These are phyloP conservation scores for Leucoptera coffeella DNA, from an alignment of 2,888 invertebrate genomes.

Conservation along the genomic window DNA sequence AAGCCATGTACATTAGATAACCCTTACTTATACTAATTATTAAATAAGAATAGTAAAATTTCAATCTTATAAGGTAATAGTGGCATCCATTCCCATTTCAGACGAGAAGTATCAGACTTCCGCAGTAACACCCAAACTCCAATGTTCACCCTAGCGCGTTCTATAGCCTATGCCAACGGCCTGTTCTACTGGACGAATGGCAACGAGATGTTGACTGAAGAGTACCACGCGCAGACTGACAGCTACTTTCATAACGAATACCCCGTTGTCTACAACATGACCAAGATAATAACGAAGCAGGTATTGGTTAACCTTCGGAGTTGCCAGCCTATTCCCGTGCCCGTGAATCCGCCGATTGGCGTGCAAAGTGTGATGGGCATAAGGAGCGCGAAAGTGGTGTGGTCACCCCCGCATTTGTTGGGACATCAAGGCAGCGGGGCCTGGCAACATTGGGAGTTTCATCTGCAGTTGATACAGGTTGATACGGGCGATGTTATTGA, in stretches of 20 bases:
- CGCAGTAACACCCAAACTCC: constrained; percentile 70
- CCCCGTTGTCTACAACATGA: constrained; percentile 43
- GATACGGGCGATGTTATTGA: constrained; percentile 20
- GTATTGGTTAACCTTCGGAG: constrained; percentile 54
- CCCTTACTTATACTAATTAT: too few relatives aligned
- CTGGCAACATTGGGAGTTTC: constrained; percentile 72
- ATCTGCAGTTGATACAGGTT: constrained; percentile 60
- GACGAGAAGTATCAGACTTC: constrained; percentile 65
- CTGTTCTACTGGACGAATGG: constrained; percentile 86
- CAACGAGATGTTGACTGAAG: constrained; percentile 69
- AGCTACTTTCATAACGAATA: constrained; percentile 75
- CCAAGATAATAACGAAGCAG: constrained; percentile 24
- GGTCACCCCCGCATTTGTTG: constrained; percentile 73
- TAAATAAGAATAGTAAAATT: too few relatives aligned
- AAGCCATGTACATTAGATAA: too few relatives aligned
- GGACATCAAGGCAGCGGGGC: constrained; percentile 66
- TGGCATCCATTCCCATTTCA: constrained; percentile 19
- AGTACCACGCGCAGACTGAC: constrained; percentile 62
- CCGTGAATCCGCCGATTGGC: constrained; percentile 69
- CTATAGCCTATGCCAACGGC: constrained; percentile 68
- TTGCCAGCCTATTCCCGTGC: constrained; percentile 74
- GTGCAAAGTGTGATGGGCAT: constrained; percentile 79
- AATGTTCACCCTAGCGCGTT: constrained; percentile 66
- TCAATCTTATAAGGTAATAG: too few relatives aligned
- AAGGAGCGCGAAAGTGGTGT: constrained; percentile 69